These are phyloP conservation scores for Ochlodes sylvanus DNA, from an alignment of 2,888 invertebrate genomes.

Conservation along the genomic window DNA sequence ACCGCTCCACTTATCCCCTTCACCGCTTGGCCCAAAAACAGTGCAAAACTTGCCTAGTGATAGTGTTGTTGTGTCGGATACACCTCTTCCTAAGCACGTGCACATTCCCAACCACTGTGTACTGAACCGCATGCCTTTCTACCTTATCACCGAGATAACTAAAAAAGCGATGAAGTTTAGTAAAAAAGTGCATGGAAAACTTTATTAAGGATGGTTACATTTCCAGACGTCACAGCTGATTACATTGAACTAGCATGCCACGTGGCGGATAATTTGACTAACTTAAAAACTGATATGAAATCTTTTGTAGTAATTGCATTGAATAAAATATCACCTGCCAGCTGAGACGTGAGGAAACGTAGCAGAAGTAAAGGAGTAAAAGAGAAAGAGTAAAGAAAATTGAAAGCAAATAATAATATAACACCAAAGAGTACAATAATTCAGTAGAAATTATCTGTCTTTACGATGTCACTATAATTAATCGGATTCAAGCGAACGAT, in stretches of 20 bases:
- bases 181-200: constrained; percentile 47
- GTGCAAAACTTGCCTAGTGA: constrained; percentile 75
- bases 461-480: too few relatives aligned
- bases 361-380: constrained; percentile 2
- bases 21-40: constrained; percentile 48
- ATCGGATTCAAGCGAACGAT: too few relatives aligned
- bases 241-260: neutral
- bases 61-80: constrained; percentile 77
- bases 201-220: neutral
- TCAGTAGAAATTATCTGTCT: too few relatives aligned
- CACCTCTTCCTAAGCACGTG: constrained; percentile 73
- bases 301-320: neutral
- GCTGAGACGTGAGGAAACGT: constrained; percentile 3
- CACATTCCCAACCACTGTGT: constrained; percentile 73
- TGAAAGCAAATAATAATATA: neutral
- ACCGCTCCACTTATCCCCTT: constrained; percentile 38
- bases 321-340: neutral
- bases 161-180: constrained; percentile 56
- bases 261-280: too few relatives aligned
- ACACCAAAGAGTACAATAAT: neutral
- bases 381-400: neutral
- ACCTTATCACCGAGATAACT: constrained; percentile 78
- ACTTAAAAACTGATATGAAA: too few relatives aligned
- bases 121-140: constrained; percentile 79
- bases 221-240: neutral